phyloP scores from a whole-genome alignment of 2,113 vertebrate species.

The Colinus virginianus region DNA sequence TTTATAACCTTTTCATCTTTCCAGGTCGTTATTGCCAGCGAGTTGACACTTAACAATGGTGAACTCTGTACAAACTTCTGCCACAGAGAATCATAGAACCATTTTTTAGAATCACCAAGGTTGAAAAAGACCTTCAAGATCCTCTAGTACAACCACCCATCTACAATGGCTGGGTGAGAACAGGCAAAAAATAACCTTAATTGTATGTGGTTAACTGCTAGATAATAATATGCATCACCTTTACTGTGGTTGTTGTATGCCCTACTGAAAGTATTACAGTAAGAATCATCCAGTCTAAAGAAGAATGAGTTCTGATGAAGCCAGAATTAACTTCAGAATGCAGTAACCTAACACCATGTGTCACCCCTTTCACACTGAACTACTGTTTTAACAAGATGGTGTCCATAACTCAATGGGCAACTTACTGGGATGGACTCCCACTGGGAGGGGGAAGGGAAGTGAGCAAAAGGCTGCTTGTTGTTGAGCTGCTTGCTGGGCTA shows the following conservation, averaged over 20 bases:
- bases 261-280: background rate
- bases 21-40: too few relatives aligned
- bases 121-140: too few relatives aligned
- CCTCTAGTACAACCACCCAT: too few relatives aligned
- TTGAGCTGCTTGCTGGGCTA: background rate
- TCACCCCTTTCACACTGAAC: background rate
- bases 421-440: background rate
- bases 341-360: background rate
- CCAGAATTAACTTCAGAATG: background rate
- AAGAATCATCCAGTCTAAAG: background rate
- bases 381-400: background rate
- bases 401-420: background rate
- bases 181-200: background rate
- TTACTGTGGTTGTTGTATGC: background rate
- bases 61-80: too few relatives aligned
- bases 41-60: too few relatives aligned
- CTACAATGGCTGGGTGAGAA: background rate
- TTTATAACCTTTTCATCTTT: too few relatives aligned
- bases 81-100: too few relatives aligned
- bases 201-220: too few relatives aligned
- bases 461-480: background rate
- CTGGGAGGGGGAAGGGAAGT: background rate
- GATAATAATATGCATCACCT: background rate
- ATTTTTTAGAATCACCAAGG: too few relatives aligned
- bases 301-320: background rate